Evolutionary conservation across 2,888 invertebrate genomes (phyloP).

Genomic region (Apodemia mormo): DNA sequence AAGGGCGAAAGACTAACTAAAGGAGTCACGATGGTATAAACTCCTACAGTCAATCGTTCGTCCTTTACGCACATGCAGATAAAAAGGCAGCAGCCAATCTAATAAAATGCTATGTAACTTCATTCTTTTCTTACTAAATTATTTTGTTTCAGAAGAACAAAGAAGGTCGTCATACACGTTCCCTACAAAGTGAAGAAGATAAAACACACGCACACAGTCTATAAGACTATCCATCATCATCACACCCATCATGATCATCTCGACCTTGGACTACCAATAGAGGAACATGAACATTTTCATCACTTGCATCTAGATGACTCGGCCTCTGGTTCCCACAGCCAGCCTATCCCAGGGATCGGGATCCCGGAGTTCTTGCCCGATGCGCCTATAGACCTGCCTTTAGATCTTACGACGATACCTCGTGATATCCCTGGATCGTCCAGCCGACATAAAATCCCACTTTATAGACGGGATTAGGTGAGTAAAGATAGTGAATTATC

Average conservation of each 20-base stretch:
- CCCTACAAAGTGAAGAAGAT: conserved; percentile 86
- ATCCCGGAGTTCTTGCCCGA: conserved; percentile 74
- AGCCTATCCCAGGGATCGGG: conserved; percentile 58
- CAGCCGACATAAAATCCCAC: conserved; percentile 52
- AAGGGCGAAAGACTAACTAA: too few species aligned
- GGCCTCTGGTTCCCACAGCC: conserved; percentile 56
- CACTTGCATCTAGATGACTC: conserved; percentile 68
- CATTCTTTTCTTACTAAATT: not conserved
- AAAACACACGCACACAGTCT: conserved; percentile 87
- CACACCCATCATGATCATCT: conserved; percentile 62
- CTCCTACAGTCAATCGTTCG: too few species aligned
- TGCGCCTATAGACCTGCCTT: conserved; percentile 52
- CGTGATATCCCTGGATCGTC: conserved; percentile 51
- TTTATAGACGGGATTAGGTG: conserved; percentile 48
- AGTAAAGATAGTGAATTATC: not conserved
- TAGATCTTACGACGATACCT: conserved; percentile 52
- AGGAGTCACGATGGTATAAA: too few species aligned
- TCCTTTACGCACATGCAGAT: too few species aligned
- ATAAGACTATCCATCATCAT: conserved; percentile 84
- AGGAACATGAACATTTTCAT: conserved; percentile 77
- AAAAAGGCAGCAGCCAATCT: too few species aligned
- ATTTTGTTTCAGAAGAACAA: conserved; percentile 70
- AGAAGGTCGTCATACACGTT: conserved; percentile 85
- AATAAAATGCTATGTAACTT: too few species aligned
- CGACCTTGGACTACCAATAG: conserved; percentile 52